A percentile compares a stretch with the other conserved stretches of the same genome.
These are phyloP conservation scores for Pterostichus madidus DNA, from an alignment of 2,888 invertebrate species.

Conservation along the genomic window DNA sequence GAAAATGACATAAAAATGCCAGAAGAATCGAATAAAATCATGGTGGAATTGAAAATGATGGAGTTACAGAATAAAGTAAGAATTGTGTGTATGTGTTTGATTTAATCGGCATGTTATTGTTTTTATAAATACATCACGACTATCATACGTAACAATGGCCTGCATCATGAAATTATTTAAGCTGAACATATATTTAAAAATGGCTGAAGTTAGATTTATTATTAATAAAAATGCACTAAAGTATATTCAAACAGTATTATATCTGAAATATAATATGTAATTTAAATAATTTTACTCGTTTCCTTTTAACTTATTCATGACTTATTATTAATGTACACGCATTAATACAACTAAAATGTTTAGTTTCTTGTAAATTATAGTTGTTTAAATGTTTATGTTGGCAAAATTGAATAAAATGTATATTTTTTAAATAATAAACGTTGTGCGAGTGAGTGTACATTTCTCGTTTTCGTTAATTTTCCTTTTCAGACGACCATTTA, in stretches of 20 bases:
- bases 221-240: slow-evolving; percentile 59
- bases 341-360: neutral
- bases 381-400: slow-evolving; percentile 9
- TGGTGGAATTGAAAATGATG: too few species aligned
- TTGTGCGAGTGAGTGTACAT: slow-evolving; percentile 29
- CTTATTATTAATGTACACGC: neutral
- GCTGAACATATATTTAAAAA: slow-evolving; percentile 40
- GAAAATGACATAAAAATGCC: too few species aligned
- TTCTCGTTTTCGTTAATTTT: neutral
- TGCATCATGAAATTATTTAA: slow-evolving; percentile 38
- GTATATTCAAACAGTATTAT: slow-evolving; percentile 55
- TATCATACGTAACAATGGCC: slow-evolving; percentile 56
- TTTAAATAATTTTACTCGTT: slow-evolving; percentile 26
- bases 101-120: neutral
- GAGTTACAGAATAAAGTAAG: too few species aligned
- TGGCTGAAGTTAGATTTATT: slow-evolving; percentile 43
- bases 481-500: too few species aligned
- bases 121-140: neutral
- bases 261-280: slow-evolving; percentile 57
- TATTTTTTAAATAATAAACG: slow-evolving; percentile 45
- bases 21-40: too few species aligned
- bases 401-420: slow-evolving; percentile 45
- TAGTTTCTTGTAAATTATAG: too few species aligned
- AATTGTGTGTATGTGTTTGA: too few species aligned
- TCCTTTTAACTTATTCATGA: neutral